Conservation (phyloP, 2,888 invertebrate genomes). For the Idaea aversata region DNA sequence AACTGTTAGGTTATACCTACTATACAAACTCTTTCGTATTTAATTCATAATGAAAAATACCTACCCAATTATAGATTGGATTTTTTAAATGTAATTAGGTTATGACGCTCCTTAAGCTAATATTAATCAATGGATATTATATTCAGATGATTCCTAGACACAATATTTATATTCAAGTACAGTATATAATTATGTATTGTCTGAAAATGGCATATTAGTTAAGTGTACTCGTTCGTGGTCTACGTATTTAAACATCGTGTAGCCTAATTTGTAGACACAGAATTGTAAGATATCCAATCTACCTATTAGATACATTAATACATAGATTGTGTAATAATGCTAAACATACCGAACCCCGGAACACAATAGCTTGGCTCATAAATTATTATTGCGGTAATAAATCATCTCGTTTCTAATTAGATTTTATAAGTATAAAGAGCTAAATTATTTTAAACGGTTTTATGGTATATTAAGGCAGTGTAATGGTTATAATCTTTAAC, state of each 20-base stretch:
- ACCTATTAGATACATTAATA: neutral
- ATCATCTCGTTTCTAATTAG: neutral
- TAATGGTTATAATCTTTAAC: too few relatives aligned
- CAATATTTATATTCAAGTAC: too few relatives aligned
- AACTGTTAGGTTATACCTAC: too few relatives aligned
- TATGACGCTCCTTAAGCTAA: too few relatives aligned
- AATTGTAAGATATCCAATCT: neutral
- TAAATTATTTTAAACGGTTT: neutral
- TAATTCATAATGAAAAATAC: too few relatives aligned
- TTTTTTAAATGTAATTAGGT: too few relatives aligned
- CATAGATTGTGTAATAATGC: neutral
- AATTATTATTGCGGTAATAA: neutral
- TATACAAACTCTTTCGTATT: too few relatives aligned
- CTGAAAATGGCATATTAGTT: neutral
- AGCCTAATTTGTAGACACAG: neutral
- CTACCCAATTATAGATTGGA: too few relatives aligned
- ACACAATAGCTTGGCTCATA: neutral
- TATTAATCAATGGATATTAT: too few relatives aligned
- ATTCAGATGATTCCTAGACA: too few relatives aligned
- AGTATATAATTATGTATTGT: too few relatives aligned
- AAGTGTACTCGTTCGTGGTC: neutral
- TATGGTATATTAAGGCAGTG: too few relatives aligned
- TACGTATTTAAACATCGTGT: neutral
- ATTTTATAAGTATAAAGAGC: neutral
- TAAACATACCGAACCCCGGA: neutral